Evolutionary conservation across 2,797 vertebrate genomes (phyloP), one percentile per base, ranked within the genome.

Genomic region (Brachyalestes nurse): DNA sequence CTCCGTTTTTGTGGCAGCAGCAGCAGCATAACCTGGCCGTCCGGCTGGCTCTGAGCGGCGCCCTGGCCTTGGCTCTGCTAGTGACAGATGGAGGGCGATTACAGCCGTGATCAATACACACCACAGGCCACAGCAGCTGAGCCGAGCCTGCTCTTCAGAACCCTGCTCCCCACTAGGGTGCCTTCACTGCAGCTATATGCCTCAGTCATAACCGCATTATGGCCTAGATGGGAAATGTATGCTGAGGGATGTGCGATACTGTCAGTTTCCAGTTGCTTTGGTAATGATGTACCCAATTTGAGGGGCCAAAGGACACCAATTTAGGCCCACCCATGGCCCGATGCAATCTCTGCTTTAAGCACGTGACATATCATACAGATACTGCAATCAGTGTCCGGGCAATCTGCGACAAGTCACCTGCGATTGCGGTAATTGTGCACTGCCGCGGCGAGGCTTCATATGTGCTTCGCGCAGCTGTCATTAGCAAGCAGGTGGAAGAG

Each of bases 71-170:
- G 72, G 74, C 57, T 74, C 72, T 45, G 65, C 67, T 72, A 25
- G 38, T 55, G 77, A 65, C 82, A 85, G 84, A 85, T 75, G 84
- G 82, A 85, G 64, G 79, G 81, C 53, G 71, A 85, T 83, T 80
- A 85, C 65, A 84, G 75, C 74, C 78, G 74, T 80, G 77, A 83
- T 86, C 81, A 83, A 83, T 85, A 82, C 77, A 61, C 72, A 64
- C 71, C 72, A 58, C 75, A 62, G 78, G 72, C 78, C 75, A 42
- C 66, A 78, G 75, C 78, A 76, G 72, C 82, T 77, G 79, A 72
- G 77, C 66, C 72, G 72, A 38, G 75, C 42, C 79, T 81, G 78
- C 62, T 47, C 64, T 75, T 47, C 38, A 42, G 57, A 79, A 79
- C 61, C 60, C 34, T 57, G 49, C 60, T 28, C 40, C 67, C 65